Evolutionary conservation across 1,140 invertebrate genomes (phyloP).

Genomic region (Luehdorfia chinensis): DNA sequence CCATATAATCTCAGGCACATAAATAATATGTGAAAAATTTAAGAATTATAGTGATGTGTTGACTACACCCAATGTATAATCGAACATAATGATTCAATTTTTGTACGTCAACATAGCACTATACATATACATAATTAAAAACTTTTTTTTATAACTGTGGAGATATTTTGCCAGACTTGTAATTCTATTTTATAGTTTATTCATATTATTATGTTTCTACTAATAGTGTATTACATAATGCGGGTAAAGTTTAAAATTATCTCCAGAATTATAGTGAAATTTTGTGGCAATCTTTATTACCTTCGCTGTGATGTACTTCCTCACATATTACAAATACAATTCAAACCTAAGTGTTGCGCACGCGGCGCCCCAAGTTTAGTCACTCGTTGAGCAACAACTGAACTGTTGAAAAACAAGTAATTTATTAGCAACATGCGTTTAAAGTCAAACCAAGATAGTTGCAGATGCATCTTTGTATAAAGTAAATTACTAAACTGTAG

Average conservation of each 20-base stretch:
- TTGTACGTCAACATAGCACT: conserved; percentile 43
- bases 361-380: conserved; percentile 74
- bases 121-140: conserved; percentile 24
- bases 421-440: conserved; percentile 74
- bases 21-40: conserved; percentile 47
- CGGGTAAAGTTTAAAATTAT: conserved; percentile 34
- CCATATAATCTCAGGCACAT: conserved; percentile 43
- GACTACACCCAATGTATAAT: conserved; percentile 13
- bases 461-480: conserved; percentile 35
- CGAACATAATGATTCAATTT: background rate
- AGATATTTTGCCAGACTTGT: conserved; percentile 48
- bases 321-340: conserved; percentile 72
- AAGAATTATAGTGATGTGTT: conserved; percentile 45
- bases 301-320: conserved; percentile 67
- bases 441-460: conserved; percentile 61
- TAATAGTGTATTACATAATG: background rate
- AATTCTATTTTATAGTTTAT: conserved; percentile 1
- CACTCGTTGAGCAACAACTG: conserved; percentile 75
- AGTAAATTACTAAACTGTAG: background rate
- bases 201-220: background rate
- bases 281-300: conserved; percentile 69
- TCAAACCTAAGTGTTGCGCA: conserved; percentile 74
- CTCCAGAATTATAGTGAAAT: conserved; percentile 58
- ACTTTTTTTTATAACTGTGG: conserved; percentile 40
- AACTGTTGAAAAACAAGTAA: conserved; percentile 77